Evolutionary conservation across 2,113 vertebrate genomes (phyloP).

Genomic region (Ciconia maguari): DNA sequence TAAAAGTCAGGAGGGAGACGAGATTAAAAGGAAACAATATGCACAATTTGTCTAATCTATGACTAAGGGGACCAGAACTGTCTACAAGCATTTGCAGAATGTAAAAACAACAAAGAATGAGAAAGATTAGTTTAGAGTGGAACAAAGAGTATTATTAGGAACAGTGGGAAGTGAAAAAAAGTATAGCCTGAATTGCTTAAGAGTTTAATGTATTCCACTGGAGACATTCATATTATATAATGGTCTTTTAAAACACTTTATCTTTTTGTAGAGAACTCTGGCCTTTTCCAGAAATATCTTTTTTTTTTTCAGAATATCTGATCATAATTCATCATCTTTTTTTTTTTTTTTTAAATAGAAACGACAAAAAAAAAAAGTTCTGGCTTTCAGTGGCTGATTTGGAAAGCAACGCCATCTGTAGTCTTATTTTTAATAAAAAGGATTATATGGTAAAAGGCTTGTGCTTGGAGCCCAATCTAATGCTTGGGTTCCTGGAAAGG

Average conservation of each 20-base stretch:
- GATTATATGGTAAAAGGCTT: not conserved
- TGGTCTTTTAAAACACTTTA: not conserved
- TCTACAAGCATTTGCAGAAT: constrained; percentile 2
- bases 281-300: not conserved
- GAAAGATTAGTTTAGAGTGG: not conserved
- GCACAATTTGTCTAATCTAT: constrained; percentile 13
- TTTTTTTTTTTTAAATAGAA: not conserved
- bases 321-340: not conserved
- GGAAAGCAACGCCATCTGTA: not conserved
- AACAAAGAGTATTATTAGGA: constrained; percentile 56
- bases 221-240: not conserved
- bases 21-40: constrained; percentile 14
- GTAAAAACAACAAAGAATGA: not conserved
- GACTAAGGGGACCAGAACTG: constrained; percentile 22
- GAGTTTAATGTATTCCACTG: not conserved
- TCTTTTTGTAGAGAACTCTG: not conserved
- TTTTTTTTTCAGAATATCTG: not conserved
- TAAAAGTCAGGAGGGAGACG: not conserved
- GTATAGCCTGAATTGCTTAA: not conserved
- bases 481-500: not conserved
- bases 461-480: not conserved
- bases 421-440: not conserved
- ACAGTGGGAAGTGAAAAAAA: constrained; percentile 22
- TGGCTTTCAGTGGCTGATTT: not conserved
- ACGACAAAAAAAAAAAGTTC: not conserved